Percentiles rank a stretch among this genome's conserved stretches.
Evolutionary conservation across 2,797 vertebrate genomes (phyloP).

Genomic region (Harpagifer antarcticus): DNA sequence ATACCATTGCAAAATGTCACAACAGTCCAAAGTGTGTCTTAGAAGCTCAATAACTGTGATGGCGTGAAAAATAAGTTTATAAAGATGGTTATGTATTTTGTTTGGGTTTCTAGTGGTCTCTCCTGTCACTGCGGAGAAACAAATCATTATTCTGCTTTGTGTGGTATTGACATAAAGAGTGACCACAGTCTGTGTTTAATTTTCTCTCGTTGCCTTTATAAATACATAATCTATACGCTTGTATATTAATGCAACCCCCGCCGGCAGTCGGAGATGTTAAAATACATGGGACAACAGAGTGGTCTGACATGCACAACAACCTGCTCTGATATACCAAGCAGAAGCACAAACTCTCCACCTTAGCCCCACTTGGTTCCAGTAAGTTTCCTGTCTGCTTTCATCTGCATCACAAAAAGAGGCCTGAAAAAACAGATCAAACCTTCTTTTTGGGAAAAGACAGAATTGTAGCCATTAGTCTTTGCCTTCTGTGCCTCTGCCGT

Average conservation of each 20-base stretch:
- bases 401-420: slow-evolving; percentile 72
- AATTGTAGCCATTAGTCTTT: slow-evolving; percentile 67
- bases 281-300: slow-evolving; percentile 6
- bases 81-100: too few relatives aligned
- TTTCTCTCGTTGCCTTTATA: too few relatives aligned
- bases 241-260: too few relatives aligned
- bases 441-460: slow-evolving; percentile 59
- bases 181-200: neutral
- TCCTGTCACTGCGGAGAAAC: too few relatives aligned
- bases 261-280: neutral
- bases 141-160: too few relatives aligned
- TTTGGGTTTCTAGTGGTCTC: too few relatives aligned
- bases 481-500: slow-evolving; percentile 58
- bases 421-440: slow-evolving; percentile 65
- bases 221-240: too few relatives aligned
- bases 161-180: neutral
- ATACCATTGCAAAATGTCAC: too few relatives aligned
- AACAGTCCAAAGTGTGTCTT: too few relatives aligned
- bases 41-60: too few relatives aligned
- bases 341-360: slow-evolving; percentile 53
- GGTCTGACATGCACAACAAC: slow-evolving; percentile 4
- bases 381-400: slow-evolving; percentile 67
- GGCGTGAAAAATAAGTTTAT: too few relatives aligned
- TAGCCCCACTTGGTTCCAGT: slow-evolving; percentile 42
- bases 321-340: slow-evolving; percentile 43